phyloP scores from a whole-genome alignment of 2,113 vertebrate species.

The Aspiorhynchus laticeps region DNA sequence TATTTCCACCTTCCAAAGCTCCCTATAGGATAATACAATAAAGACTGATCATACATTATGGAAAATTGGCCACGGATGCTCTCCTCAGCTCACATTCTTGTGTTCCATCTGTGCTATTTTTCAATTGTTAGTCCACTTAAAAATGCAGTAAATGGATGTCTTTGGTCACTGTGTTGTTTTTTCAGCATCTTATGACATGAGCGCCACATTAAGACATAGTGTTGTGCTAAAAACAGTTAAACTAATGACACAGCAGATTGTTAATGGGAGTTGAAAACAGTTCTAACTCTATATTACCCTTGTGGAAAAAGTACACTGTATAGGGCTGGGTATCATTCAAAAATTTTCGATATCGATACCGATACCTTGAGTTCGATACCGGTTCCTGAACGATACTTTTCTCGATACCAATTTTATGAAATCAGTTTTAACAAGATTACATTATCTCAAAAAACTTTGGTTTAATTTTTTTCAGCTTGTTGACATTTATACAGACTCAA shows the following conservation, averaged over 20 bases:
- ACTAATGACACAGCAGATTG: neutral
- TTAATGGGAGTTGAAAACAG: neutral
- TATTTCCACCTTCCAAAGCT: constrained; percentile 6
- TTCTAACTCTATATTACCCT: neutral
- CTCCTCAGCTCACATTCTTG: neutral
- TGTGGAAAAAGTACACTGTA: no score
- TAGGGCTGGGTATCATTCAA: no score
- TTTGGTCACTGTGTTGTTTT: neutral
- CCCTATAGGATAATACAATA: neutral
- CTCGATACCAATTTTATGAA: no score
- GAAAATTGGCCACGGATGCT: neutral
- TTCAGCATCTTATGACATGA: neutral
- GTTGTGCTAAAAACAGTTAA: neutral
- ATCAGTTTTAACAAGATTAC: no score
- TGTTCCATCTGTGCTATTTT: neutral
- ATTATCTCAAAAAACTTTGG: no score
- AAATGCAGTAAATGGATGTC: neutral
- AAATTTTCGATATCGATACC: no score
- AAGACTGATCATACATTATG: neutral
- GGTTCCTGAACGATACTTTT: no score
- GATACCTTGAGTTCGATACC: no score
- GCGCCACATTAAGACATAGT: neutral
- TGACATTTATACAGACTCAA: no score
- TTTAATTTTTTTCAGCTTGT: no score
- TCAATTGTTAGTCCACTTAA: neutral